Evolutionary conservation across 2,888 invertebrate species (phyloP).

Genomic region (Cryptocephalus primarius): DNA sequence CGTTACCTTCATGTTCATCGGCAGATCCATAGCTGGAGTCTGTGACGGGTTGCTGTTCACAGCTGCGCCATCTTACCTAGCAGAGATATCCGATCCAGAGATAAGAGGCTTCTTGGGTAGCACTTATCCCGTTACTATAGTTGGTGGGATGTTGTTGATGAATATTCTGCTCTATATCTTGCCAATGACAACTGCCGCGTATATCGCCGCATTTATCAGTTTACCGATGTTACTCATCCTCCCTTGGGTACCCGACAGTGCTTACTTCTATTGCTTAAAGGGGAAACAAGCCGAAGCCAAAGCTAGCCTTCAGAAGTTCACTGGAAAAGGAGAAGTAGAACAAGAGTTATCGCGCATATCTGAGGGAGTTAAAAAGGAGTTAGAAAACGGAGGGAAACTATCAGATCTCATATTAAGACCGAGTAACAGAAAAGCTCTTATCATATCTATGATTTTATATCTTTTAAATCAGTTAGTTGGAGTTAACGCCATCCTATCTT

Average conservation of each 20-base stretch:
- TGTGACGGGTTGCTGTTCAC: conserved; percentile 10
- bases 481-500: conserved; percentile 34
- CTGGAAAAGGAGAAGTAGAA: conserved; percentile 35
- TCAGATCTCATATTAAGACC: conserved; percentile 29
- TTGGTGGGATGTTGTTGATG: conserved; percentile 9
- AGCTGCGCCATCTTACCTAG: conserved; percentile 6
- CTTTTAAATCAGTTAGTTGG: conserved; percentile 37
- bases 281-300: conserved; percentile 47
- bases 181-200: conserved; percentile 1
- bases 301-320: conserved; percentile 47
- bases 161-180: conserved; percentile 4
- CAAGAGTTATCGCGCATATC: conserved; percentile 43
- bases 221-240: conserved; percentile 18
- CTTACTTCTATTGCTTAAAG: conserved; percentile 48
- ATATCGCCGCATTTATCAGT: conserved; percentile 1
- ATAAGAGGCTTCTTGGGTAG: conserved; percentile 10
- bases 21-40: conserved; percentile 44
- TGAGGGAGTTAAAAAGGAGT: conserved; percentile 31
- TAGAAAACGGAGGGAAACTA: conserved; percentile 38
- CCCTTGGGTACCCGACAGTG: conserved; percentile 62
- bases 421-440: conserved; percentile 23
- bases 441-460: conserved; percentile 36
- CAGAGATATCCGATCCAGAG: conserved; percentile 10
- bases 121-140: conserved; percentile 5
- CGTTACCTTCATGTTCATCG: conserved; percentile 43